Percentiles rank a stretch among this genome's conserved stretches.
phyloP scores from a whole-genome alignment of 2,888 invertebrate species.

The Rhorus exstirpatorius region DNA sequence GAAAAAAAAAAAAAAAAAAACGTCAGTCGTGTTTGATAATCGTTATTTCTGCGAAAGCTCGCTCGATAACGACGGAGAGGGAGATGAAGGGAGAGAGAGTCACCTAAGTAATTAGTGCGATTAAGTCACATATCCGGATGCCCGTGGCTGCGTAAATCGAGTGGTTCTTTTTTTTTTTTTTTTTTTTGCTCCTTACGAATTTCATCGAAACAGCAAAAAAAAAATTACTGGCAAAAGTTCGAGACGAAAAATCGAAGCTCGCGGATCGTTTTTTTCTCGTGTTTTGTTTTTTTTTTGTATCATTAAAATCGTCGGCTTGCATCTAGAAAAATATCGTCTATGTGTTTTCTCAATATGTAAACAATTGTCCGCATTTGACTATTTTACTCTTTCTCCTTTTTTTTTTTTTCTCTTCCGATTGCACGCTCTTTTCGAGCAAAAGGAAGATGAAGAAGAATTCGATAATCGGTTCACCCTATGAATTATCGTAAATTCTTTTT shows the following conservation, averaged over 20 bases:
- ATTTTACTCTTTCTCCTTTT: not conserved
- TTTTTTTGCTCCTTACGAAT: no score
- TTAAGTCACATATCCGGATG: constrained; percentile 68
- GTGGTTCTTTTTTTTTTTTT: constrained; percentile 8
- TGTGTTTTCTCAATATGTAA: constrained; percentile 64
- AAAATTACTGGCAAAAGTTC: constrained; percentile 22
- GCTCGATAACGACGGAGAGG: not conserved
- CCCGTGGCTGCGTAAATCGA: constrained; percentile 6
- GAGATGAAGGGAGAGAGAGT: not conserved
- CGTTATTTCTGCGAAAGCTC: not conserved
- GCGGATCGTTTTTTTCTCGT: not conserved
- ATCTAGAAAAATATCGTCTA: constrained; percentile 82
- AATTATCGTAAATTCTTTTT: not conserved
- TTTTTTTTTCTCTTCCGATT: not conserved
- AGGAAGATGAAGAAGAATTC: constrained; percentile 38
- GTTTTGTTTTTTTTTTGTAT: not conserved
- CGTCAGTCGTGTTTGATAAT: constrained; percentile 1
- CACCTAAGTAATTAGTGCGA: constrained; percentile 73
- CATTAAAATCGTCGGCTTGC: constrained; percentile 68
- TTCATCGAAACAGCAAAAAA: no score
- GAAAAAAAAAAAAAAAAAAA: not conserved
- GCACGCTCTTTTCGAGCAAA: not conserved
- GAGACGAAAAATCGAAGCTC: constrained; percentile 21
- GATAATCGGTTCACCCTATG: constrained; percentile 23
- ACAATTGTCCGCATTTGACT: constrained; percentile 53